Percentiles rank a stretch among this genome's conserved stretches.
Conservation (phyloP, 2,888 invertebrate genomes). For the Drosophila monieri region DNA sequence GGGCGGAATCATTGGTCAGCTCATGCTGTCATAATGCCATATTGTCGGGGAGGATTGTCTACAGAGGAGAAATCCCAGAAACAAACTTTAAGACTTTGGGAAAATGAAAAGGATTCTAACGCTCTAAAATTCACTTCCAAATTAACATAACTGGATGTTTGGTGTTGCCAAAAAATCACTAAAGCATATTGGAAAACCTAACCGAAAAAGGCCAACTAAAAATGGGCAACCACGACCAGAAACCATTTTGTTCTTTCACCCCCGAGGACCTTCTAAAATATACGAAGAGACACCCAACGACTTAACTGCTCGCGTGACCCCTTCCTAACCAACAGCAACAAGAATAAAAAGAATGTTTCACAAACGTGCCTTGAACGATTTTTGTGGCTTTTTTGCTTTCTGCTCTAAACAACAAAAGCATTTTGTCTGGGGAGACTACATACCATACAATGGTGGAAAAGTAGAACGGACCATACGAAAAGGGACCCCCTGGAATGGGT, state of each 20-base stretch:
- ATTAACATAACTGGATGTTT: constrained; percentile 53
- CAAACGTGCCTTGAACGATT: constrained; percentile 75
- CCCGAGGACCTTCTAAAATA: background rate
- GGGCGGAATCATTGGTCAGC: constrained; percentile 34
- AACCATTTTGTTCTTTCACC: constrained; percentile 1
- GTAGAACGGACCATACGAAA: constrained; percentile 19
- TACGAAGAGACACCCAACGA: constrained; percentile 11
- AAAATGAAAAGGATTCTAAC: background rate
- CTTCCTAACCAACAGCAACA: background rate
- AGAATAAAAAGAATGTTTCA: constrained; percentile 47
- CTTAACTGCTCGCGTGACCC: constrained; percentile 50
- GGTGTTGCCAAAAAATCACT: background rate
- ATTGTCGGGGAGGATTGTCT: background rate
- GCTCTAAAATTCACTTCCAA: constrained; percentile 1
- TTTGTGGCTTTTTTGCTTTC: constrained; percentile 80
- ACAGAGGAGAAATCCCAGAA: background rate
- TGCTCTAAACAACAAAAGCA: constrained; percentile 75
- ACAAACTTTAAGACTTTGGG: background rate
- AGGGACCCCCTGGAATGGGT: constrained; percentile 23
- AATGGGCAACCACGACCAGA: constrained; percentile 62
- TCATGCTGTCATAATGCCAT: constrained; percentile 30
- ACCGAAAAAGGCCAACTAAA: constrained; percentile 48
- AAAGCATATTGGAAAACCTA: constrained; percentile 39
- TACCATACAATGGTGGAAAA: constrained; percentile 17
- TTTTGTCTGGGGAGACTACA: constrained; percentile 55